phyloP scores from a whole-genome alignment of 2,113 vertebrate genomes.

The Oceanodroma tethys region DNA sequence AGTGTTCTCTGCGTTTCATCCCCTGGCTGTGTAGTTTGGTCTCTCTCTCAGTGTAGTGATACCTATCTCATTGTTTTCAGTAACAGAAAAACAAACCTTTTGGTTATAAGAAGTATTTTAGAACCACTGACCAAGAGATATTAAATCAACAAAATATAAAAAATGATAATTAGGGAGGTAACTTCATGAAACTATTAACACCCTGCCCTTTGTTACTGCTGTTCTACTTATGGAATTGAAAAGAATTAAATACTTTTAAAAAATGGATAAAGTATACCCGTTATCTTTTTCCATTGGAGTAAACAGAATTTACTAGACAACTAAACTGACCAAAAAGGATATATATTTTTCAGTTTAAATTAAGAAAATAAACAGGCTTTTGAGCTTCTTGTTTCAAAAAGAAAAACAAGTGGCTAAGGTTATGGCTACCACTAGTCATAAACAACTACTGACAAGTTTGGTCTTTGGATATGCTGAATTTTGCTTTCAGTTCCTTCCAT shows the following conservation, averaged over 20 bases:
- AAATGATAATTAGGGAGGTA: neutral
- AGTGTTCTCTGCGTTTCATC: conserved; percentile 37
- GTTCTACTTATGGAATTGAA: neutral
- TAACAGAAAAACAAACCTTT: conserved; percentile 69
- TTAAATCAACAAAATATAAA: neutral
- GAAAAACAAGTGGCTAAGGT: neutral
- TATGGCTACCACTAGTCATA: neutral
- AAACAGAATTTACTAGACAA: neutral
- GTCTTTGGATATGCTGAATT: neutral
- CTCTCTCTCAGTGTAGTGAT: conserved; percentile 56
- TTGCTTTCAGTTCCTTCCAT: neutral
- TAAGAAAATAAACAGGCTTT: neutral
- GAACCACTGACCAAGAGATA: neutral
- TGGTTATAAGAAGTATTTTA: conserved; percentile 42
- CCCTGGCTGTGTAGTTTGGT: conserved; percentile 54
- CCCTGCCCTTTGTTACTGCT: neutral
- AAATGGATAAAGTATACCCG: neutral
- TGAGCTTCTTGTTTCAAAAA: neutral
- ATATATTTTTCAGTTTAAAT: neutral
- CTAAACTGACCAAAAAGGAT: neutral
- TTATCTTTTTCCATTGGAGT: neutral
- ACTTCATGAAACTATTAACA: neutral
- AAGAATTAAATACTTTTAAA: neutral
- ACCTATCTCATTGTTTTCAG: conserved; percentile 63
- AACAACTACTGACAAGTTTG: neutral